phyloP scores from a whole-genome alignment of 23 tunicate genomes.

The Styela clava region DNA sequence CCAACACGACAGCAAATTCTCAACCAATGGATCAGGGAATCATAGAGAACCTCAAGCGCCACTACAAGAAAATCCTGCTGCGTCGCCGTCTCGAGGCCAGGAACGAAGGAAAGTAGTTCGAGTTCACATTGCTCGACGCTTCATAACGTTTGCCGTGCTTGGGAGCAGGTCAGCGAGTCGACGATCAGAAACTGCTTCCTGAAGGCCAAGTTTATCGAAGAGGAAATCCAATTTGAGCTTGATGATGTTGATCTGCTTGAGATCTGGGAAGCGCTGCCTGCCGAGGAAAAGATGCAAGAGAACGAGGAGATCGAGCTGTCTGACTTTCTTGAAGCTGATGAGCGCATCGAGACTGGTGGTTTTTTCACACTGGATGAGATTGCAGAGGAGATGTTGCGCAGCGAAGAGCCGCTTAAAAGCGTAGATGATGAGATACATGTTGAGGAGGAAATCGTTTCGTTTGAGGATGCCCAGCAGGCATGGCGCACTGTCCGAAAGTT shows the following conservation, averaged over 20 bases:
- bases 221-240: no score
- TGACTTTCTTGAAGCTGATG: slow-evolving; percentile 45
- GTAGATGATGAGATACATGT: slow-evolving; percentile 38
- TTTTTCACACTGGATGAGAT: no score
- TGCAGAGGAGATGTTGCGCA: no score
- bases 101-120: slow-evolving; percentile 37
- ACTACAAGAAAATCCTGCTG: slow-evolving; percentile 26
- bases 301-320: slow-evolving; percentile 49
- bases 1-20: no score
- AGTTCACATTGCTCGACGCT: no score
- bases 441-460: slow-evolving; percentile 28
- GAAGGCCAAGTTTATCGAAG: no score
- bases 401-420: slow-evolving; percentile 47
- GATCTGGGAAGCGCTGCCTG: slow-evolving; percentile 55
- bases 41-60: slow-evolving; percentile 54
- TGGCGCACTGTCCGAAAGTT: slow-evolving; percentile 40
- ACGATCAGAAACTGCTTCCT: no score
- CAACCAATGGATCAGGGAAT: slow-evolving; percentile 33
- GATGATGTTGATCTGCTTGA: slow-evolving; percentile 49
- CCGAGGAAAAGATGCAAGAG: no score
- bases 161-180: no score
- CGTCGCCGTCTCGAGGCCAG: no score
- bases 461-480: slow-evolving; percentile 20
- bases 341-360: slow-evolving; percentile 42
- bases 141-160: no score